Conservation (phyloP, 2,797 vertebrate species). For the Acanthornis magna region DNA sequence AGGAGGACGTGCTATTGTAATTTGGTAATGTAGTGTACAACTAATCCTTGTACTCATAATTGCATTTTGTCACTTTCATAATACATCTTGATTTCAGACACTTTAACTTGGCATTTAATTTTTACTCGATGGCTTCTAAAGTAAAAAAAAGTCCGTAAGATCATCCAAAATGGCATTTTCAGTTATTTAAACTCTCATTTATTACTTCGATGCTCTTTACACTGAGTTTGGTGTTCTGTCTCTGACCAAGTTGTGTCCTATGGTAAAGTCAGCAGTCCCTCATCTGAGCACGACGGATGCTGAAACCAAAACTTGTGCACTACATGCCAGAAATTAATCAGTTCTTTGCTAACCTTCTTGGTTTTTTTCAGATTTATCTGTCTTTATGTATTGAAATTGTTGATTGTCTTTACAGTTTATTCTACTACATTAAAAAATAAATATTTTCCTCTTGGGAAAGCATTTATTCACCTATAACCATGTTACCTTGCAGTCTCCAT, state of each 20-base stretch:
- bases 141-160: neutral
- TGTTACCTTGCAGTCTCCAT: neutral
- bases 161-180: neutral
- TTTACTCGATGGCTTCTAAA: neutral
- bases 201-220: neutral
- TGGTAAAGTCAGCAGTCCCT: neutral
- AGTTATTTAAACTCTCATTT: neutral
- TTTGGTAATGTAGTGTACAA: neutral
- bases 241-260: neutral
- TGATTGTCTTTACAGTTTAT: neutral
- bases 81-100: neutral
- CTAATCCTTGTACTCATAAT: neutral
- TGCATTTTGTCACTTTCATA: neutral
- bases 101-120: neutral
- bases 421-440: neutral
- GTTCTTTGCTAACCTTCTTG: neutral
- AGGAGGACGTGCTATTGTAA: neutral
- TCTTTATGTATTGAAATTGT: neutral
- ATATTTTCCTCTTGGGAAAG: neutral
- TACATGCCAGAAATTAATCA: neutral
- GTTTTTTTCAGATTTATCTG: neutral
- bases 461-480: neutral
- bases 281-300: neutral
- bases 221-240: accelerated
- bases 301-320: neutral